Conservation (phyloP, 2,888 invertebrate species). For the Campoplex capitator region DNA sequence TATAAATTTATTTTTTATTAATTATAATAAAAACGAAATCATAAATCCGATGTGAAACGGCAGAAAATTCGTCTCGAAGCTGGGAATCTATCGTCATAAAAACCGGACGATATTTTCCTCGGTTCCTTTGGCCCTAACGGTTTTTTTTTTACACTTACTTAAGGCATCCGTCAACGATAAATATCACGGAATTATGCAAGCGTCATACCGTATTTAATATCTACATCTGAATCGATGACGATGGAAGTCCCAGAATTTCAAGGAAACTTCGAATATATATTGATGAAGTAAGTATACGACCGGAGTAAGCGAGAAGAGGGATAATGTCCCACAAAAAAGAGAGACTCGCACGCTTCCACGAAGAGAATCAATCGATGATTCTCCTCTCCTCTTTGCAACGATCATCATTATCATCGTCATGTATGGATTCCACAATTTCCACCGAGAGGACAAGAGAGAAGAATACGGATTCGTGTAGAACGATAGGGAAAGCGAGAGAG, state of each 20-base stretch:
- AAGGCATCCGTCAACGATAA: slow-evolving; percentile 9
- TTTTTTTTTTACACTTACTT: not conserved
- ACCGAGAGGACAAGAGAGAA: slow-evolving; percentile 36
- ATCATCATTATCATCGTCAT: slow-evolving; percentile 59
- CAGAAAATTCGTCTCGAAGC: not conserved
- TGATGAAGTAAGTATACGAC: not conserved
- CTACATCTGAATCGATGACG: slow-evolving; percentile 26
- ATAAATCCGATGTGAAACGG: not conserved
- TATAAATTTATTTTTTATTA: not conserved
- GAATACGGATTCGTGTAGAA: slow-evolving; percentile 27
- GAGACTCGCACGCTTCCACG: slow-evolving; percentile 56
- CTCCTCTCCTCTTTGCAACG: slow-evolving; percentile 22
- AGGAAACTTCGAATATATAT: slow-evolving; percentile 60
- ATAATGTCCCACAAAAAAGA: slow-evolving; percentile 52
- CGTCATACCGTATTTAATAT: not conserved
- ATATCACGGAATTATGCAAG: not conserved
- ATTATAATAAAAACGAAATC: not conserved
- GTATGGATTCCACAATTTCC: slow-evolving; percentile 60
- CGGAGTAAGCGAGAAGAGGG: slow-evolving; percentile 30
- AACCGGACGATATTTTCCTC: not conserved
- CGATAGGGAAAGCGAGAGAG: slow-evolving; percentile 23
- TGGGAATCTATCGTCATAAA: not conserved
- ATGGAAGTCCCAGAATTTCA: slow-evolving; percentile 67
- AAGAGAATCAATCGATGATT: slow-evolving; percentile 46
- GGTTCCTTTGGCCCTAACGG: not conserved